Conservation (phyloP, 2,888 invertebrate species). For the Bugulina stolonifera region DNA sequence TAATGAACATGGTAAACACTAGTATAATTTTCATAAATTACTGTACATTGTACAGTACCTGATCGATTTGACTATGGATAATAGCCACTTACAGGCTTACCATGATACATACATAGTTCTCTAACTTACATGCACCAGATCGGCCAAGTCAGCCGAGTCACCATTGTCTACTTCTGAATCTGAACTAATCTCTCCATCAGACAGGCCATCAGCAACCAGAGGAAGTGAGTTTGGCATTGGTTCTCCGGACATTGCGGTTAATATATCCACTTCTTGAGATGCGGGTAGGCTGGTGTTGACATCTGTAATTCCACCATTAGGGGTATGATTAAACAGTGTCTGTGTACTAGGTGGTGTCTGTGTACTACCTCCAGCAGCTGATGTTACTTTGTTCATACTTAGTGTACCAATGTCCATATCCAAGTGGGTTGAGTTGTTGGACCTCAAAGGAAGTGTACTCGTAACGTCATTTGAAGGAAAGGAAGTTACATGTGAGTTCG, state of each 20-base stretch:
- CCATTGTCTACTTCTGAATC: conserved; percentile 1
- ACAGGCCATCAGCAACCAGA: conserved; percentile 6
- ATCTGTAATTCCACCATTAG: not conserved
- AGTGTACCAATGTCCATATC: not conserved
- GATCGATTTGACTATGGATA: no score
- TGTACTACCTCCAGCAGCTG: not conserved
- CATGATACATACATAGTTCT: no score
- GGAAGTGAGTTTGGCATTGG: conserved; percentile 12
- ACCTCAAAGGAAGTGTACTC: not conserved
- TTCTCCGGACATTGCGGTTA: conserved; percentile 20
- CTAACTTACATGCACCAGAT: not conserved
- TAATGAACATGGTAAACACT: no score
- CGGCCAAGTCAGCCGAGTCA: not conserved
- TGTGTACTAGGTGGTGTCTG: not conserved
- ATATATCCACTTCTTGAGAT: not conserved
- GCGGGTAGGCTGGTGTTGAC: not conserved
- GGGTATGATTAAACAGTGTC: not conserved
- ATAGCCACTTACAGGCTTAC: no score
- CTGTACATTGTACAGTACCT: no score
- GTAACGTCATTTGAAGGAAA: not conserved
- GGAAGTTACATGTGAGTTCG: not conserved
- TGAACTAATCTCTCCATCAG: conserved; percentile 15
- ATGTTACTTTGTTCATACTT: not conserved
- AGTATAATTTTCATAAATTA: no score
- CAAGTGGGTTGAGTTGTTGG: not conserved